These are phyloP conservation scores for Hedya salicella DNA, from an alignment of 2,888 invertebrate genomes.

Conservation along the genomic window DNA sequence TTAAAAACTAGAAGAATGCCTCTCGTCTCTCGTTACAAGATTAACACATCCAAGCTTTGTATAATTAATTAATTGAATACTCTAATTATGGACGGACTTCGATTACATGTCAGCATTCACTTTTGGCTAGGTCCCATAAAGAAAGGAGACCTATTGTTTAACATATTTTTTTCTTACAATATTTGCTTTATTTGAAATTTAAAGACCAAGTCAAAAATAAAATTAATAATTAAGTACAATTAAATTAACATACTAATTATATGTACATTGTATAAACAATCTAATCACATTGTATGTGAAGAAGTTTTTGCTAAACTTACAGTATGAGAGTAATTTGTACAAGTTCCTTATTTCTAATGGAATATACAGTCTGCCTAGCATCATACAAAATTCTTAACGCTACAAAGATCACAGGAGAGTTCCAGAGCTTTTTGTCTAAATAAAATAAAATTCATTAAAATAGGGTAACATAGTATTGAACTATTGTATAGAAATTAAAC, in stretches of 20 bases:
- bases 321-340: constrained; percentile 54
- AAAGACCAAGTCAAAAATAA: constrained; percentile 8
- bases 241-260: constrained; percentile 46
- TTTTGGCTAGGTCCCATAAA: not conserved
- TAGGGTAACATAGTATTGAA: constrained; percentile 74
- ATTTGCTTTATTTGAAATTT: not conserved
- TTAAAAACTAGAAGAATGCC: constrained; percentile 52
- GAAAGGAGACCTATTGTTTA: not conserved
- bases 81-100: constrained; percentile 37
- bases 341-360: constrained; percentile 46
- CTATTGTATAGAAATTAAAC: constrained; percentile 57
- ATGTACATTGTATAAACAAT: constrained; percentile 54
- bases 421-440: constrained; percentile 74
- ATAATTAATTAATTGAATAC: constrained; percentile 32
- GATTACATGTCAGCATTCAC: constrained; percentile 17
- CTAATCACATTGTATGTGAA: constrained; percentile 59
- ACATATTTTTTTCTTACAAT: not conserved
- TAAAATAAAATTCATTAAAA: constrained; percentile 60
- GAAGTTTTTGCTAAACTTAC: constrained; percentile 39
- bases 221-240: constrained; percentile 20
- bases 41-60: constrained; percentile 20
- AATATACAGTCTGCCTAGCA: constrained; percentile 57
- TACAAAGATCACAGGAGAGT: constrained; percentile 84
- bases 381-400: constrained; percentile 68
- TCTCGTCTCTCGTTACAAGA: constrained; percentile 17